phyloP scores from a whole-genome alignment of 2,888 invertebrate genomes.

The Amorpha juglandis region DNA sequence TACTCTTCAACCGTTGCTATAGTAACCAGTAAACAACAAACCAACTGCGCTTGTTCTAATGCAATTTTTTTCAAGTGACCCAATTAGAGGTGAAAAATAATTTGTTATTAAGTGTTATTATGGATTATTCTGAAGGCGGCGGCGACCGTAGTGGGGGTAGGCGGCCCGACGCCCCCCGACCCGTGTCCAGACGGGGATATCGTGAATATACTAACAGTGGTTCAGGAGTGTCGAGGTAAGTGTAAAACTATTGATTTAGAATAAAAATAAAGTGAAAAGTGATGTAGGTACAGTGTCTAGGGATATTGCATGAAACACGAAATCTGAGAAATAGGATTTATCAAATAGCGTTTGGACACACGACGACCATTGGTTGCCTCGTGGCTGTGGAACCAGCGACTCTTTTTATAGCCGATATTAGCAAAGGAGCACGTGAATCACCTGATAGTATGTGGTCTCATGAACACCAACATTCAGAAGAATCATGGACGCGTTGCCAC shows the following conservation, averaged over 20 bases:
- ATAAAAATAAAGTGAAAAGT: background rate
- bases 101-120: constrained; percentile 49
- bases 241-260: background rate
- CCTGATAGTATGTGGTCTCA: too few relatives aligned
- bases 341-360: too few relatives aligned
- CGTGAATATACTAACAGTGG: constrained; percentile 68
- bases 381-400: too few relatives aligned
- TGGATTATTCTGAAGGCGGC: constrained; percentile 77
- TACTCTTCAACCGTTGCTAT: constrained; percentile 51
- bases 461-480: too few relatives aligned
- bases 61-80: constrained; percentile 44
- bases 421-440: too few relatives aligned
- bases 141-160: constrained; percentile 59
- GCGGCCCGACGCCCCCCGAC: constrained; percentile 62
- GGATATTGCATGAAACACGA: too few relatives aligned
- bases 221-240: constrained; percentile 67
- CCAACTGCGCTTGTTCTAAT: constrained; percentile 62
- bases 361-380: too few relatives aligned
- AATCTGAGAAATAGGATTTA: too few relatives aligned
- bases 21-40: constrained; percentile 65
- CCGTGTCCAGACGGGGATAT: constrained; percentile 73
- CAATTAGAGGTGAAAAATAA: constrained; percentile 51
- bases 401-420: too few relatives aligned
- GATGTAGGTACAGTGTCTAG: too few relatives aligned
- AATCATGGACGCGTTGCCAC: too few relatives aligned